Evolutionary conservation across 1,140 invertebrate genomes (phyloP).

Genomic region (Halictus rubicundus): DNA sequence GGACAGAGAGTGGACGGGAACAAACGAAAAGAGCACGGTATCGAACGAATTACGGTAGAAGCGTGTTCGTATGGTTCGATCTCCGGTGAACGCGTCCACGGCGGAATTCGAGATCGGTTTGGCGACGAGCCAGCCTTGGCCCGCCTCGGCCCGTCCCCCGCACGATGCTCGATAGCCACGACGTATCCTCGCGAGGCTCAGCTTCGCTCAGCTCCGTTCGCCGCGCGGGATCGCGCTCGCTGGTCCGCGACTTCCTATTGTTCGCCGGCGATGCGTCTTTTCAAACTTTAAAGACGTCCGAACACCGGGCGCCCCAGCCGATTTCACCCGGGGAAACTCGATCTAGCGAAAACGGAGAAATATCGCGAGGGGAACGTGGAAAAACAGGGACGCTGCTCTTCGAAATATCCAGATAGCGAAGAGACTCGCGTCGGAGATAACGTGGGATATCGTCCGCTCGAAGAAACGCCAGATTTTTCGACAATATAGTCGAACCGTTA

Average conservation of each 20-base stretch:
- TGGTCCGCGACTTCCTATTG: conserved; percentile 32
- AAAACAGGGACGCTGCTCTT: not conserved
- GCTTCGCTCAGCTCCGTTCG: no score
- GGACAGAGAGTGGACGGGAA: not conserved
- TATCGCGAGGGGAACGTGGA: not conserved
- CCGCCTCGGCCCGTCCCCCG: not conserved
- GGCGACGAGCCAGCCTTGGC: conserved; percentile 57
- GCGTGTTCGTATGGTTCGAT: conserved; percentile 56
- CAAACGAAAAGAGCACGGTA: conserved; percentile 48
- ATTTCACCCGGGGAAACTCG: not conserved
- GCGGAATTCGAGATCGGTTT: conserved; percentile 68
- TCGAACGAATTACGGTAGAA: conserved; percentile 46
- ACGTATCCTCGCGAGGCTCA: no score
- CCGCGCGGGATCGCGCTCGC: not conserved
- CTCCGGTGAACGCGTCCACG: conserved; percentile 22
- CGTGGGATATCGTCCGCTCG: no score
- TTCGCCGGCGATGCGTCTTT: conserved; percentile 50
- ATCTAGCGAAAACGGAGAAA: not conserved
- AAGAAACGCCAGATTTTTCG: no score
- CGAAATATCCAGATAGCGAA: not conserved
- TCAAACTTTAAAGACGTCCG: conserved; percentile 46
- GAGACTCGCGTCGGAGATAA: no score
- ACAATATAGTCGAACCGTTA: no score
- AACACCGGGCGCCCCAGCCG: not conserved
- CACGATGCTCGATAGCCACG: no score